Evolutionary conservation across 2,888 invertebrate genomes (phyloP).

Genomic region (Idaea dimidiata): DNA sequence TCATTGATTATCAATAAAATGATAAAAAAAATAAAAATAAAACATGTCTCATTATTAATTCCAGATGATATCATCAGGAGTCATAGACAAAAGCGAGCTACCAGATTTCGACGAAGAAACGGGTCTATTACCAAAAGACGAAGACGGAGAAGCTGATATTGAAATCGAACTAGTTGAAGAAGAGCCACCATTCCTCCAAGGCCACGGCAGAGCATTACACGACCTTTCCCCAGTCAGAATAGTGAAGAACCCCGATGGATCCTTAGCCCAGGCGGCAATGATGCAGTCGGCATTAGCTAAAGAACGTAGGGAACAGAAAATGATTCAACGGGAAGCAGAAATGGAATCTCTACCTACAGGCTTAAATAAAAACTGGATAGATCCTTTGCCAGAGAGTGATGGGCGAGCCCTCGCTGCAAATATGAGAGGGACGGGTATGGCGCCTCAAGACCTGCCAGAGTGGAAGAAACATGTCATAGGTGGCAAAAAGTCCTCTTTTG

Average conservation of each 20-base stretch:
- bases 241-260: slow-evolving; percentile 99
- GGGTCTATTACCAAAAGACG: slow-evolving; percentile 94
- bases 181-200: slow-evolving; percentile 97
- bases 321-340: slow-evolving; percentile 95
- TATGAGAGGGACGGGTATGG: slow-evolving; percentile 91
- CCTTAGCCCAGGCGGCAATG: slow-evolving; percentile 99
- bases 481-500: slow-evolving; percentile 98
- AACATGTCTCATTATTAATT: slow-evolving; percentile 2
- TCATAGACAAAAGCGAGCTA: slow-evolving; percentile 94
- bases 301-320: slow-evolving; percentile 97
- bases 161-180: slow-evolving; percentile 99
- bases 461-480: slow-evolving; percentile 99
- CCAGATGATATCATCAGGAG: slow-evolving; percentile 94
- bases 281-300: slow-evolving; percentile 99
- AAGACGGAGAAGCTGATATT: slow-evolving; percentile 97
- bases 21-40: background rate
- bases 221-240: slow-evolving; percentile 97
- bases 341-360: slow-evolving; percentile 89
- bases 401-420: slow-evolving; percentile 87
- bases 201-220: slow-evolving; percentile 94
- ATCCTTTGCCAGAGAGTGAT: slow-evolving; percentile 94
- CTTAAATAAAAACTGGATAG: slow-evolving; percentile 97
- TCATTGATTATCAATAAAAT: background rate
- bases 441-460: slow-evolving; percentile 96
- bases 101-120: slow-evolving; percentile 99